Evolutionary conservation across 2,113 vertebrate species (phyloP).

Genomic region (Pionites leucogaster): DNA sequence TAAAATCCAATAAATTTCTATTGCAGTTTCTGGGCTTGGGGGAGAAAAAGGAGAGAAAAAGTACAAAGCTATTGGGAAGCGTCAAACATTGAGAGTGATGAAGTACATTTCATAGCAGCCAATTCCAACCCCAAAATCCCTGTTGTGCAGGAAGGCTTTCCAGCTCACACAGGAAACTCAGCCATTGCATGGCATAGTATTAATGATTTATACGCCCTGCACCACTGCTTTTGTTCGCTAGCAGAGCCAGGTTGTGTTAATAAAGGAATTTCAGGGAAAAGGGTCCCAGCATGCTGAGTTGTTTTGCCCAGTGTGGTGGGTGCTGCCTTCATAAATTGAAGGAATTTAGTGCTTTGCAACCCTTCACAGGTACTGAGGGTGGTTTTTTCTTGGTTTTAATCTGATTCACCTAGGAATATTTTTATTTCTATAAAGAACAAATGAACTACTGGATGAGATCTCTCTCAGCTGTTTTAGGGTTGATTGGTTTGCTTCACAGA

Average conservation of each 20-base stretch:
- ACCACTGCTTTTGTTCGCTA: conserved; percentile 72
- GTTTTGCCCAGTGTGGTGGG: conserved; percentile 49
- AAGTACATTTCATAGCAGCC: conserved; percentile 70
- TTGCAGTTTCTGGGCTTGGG: background rate
- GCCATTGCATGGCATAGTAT: conserved; percentile 66
- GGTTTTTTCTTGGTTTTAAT: background rate
- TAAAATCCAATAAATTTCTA: conserved; percentile 42
- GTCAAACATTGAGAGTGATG: conserved; percentile 56
- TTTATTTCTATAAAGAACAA: conserved; percentile 66
- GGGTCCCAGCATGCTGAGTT: conserved; percentile 55
- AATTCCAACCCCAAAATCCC: conserved; percentile 72
- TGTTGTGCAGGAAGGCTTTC: conserved; percentile 70
- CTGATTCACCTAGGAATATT: conserved; percentile 66
- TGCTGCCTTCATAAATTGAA: conserved; percentile 74
- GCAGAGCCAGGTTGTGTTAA: conserved; percentile 66
- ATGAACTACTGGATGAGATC: conserved; percentile 49
- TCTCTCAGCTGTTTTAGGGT: conserved; percentile 59
- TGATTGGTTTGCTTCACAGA: conserved; percentile 58
- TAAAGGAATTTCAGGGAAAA: conserved; percentile 72
- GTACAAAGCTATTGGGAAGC: conserved; percentile 64
- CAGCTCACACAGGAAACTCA: conserved; percentile 70
- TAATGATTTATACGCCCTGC: conserved; percentile 78
- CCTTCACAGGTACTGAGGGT: conserved; percentile 27
- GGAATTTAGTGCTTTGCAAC: conserved; percentile 67
- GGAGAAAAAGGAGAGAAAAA: conserved; percentile 25